Base-by-base conservation (phyloP, 2,113 vertebrate genomes). In the Brachypteracias leptosomus region DNA sequence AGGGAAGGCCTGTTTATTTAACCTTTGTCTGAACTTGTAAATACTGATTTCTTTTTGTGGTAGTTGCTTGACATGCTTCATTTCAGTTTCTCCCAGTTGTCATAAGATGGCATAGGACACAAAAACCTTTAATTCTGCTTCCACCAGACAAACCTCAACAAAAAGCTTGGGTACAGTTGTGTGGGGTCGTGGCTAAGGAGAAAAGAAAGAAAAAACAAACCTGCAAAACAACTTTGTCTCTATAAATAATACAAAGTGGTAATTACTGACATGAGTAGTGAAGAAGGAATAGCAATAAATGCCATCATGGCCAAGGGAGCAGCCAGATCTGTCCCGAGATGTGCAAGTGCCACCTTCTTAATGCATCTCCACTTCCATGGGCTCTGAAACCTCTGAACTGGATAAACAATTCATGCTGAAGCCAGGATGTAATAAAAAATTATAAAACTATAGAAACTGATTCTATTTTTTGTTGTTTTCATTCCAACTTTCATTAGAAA, bases 1-100 rank as follows among this genome's bases (percentile, higher is more conserved):
- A 88, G 52, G 77, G 70, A 58, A 68, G 44, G 47, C n/a, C 49
- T 89, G 35, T 77, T 65, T 90, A 68, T 93, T 68, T 92, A 94
- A 96, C 78, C 57, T 95, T 86, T 76, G 82, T 29, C 84, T 90
- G 88, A 96, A 96, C 92, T 89, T 95, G 49, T 54, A 96, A 95
- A 95, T 82, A 95, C 40, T 58, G 66, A 91, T 85, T 95, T 92
- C 62, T 93, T 83, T 94, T 85, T 95, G 90, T 73, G 85, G 78
- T 88, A 94, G 66, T 55, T 93, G 46, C 62, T 84, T 92, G 62
- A 89, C 77, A 82, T 86, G 72, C n/a, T 63, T 80, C 84, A 88
- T 77, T 97, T 90, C 93, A 88, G 81, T 21, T 86, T 36, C 79
- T 85, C 57, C 63, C 74, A 87, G 36, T 82, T 94, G 59, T 90